These are phyloP conservation scores for Eueremaeus valkanovi DNA, from an alignment of 2,888 invertebrate species.

Conservation along the genomic window DNA sequence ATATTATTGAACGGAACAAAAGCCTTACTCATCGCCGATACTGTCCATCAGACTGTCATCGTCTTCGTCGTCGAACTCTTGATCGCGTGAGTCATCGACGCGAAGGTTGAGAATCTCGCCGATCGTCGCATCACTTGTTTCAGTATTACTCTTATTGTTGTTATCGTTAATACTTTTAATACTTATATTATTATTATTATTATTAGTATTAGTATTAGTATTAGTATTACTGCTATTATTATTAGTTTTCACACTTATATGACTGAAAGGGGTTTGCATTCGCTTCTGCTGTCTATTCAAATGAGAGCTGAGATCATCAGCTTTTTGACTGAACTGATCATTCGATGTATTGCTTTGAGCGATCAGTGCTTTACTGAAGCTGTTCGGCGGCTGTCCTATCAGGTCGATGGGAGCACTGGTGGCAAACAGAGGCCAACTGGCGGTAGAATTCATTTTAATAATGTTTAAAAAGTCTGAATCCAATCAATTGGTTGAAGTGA, in stretches of 20 bases:
- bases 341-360: background rate
- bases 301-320: conserved; percentile 11
- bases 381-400: background rate
- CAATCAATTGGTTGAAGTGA: no score
- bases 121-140: background rate
- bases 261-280: background rate
- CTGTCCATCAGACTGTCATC: background rate
- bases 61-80: conserved; percentile 19
- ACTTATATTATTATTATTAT: background rate
- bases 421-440: conserved; percentile 22
- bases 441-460: background rate
- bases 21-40: conserved; percentile 6
- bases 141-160: background rate
- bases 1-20: no score
- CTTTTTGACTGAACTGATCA: background rate
- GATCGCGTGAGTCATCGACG: background rate
- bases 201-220: background rate
- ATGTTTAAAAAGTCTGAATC: no score
- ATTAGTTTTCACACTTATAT: background rate
- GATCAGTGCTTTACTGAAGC: background rate
- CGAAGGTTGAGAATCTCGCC: background rate
- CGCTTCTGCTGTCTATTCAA: background rate
- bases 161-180: background rate
- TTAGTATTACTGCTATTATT: background rate
- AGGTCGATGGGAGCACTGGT: conserved; percentile 7